Evolutionary conservation across 2,113 vertebrate species (phyloP).

Genomic region (Cyprinus carpio): DNA sequence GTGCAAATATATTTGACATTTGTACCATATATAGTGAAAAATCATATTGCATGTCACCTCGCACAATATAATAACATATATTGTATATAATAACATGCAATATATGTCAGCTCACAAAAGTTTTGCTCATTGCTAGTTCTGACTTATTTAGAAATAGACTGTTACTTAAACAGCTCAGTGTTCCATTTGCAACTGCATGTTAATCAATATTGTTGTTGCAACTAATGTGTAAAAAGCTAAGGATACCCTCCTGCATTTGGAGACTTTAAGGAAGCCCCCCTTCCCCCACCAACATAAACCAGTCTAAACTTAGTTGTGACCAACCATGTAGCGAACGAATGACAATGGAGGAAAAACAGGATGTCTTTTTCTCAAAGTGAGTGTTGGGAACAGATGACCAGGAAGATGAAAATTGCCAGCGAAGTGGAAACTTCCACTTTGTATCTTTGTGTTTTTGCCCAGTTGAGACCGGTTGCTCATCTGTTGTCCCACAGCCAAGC

Average conservation of each 20-base stretch:
- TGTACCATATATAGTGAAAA: background rate
- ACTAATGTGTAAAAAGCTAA: background rate
- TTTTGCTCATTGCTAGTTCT: background rate
- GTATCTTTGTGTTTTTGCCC: background rate
- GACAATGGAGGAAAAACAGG: slow-evolving; percentile 98
- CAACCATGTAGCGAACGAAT: slow-evolving; percentile 76
- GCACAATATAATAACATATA: too few species aligned
- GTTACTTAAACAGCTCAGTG: background rate
- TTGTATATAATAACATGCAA: background rate
- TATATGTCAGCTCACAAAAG: background rate
- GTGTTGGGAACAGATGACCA: slow-evolving; percentile 94
- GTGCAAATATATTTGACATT: background rate
- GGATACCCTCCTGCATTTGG: background rate
- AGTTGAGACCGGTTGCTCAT: slow-evolving; percentile 19
- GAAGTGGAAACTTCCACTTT: slow-evolving; percentile 94
- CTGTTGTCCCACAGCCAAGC: slow-evolving; percentile 60
- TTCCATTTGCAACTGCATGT: background rate
- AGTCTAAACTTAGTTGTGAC: slow-evolving; percentile 87
- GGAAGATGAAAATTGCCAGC: slow-evolving; percentile 89
- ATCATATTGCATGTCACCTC: background rate
- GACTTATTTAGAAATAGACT: background rate
- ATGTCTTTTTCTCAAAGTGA: slow-evolving; percentile 89
- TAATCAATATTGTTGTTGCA: slow-evolving; percentile 12
- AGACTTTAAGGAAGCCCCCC: background rate
- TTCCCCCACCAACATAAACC: background rate